phyloP scores from a whole-genome alignment of 2,888 invertebrate species.

The Eucriotettix oculatus region DNA sequence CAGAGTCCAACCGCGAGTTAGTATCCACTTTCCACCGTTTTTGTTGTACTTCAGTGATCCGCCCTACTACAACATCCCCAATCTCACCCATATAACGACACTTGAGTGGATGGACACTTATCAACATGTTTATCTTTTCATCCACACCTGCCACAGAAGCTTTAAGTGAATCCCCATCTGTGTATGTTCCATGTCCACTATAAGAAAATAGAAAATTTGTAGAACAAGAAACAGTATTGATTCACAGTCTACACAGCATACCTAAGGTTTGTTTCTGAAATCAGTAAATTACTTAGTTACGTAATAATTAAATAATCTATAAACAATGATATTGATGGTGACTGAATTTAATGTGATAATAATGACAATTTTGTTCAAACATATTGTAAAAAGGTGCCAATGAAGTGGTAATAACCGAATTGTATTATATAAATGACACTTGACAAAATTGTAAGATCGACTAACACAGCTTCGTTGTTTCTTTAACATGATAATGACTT shows the following conservation, averaged over 20 bases:
- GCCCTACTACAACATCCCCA: constrained; percentile 91
- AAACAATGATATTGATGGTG: too few relatives aligned
- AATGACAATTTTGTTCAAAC: too few relatives aligned
- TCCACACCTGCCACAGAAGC: constrained; percentile 90
- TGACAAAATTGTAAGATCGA: too few relatives aligned
- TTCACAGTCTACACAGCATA: too few relatives aligned
- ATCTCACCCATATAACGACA: constrained; percentile 85
- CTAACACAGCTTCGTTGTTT: too few relatives aligned
- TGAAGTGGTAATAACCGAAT: too few relatives aligned
- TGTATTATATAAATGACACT: too few relatives aligned
- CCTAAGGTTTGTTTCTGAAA: background rate
- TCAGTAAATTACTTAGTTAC: too few relatives aligned
- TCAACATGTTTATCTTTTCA: constrained; percentile 86
- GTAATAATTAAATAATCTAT: too few relatives aligned
- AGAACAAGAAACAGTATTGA: background rate
- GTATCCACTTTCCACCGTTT: constrained; percentile 91
- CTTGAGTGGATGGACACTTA: constrained; percentile 81
- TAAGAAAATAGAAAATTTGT: background rate
- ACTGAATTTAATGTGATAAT: too few relatives aligned
- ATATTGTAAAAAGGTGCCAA: too few relatives aligned
- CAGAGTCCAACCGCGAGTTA: constrained; percentile 75
- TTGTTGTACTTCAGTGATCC: constrained; percentile 87
- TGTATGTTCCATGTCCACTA: constrained; percentile 95
- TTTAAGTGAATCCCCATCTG: constrained; percentile 60
- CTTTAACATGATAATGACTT: too few relatives aligned